Conservation (phyloP, 2,113 vertebrate genomes). For the Castor canadensis region DNA sequence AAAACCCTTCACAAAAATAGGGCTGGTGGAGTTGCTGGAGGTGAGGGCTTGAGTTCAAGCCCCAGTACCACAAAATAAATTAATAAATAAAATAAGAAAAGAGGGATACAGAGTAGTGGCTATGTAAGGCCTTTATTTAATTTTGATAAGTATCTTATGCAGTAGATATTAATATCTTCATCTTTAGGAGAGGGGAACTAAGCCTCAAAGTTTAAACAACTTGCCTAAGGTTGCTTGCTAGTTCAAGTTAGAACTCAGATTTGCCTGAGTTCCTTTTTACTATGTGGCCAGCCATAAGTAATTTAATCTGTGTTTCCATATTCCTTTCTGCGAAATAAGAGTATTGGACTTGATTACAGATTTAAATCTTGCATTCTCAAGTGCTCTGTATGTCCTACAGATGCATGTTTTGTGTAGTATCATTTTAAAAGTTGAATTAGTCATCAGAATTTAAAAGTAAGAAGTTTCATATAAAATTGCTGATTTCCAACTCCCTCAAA, state of each 20-base stretch:
- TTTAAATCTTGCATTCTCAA: background rate
- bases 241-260: background rate
- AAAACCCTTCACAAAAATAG: no score
- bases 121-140: background rate
- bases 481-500: slow-evolving; percentile 20
- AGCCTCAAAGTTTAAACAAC: background rate
- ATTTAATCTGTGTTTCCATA: background rate
- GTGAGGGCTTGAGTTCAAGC: no score
- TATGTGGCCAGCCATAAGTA: background rate
- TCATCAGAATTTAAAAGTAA: slow-evolving; percentile 34
- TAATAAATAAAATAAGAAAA: background rate
- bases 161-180: background rate
- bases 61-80: no score
- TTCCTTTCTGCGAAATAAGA: background rate
- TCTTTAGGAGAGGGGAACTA: background rate
- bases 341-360: slow-evolving; percentile 6
- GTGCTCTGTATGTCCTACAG: background rate
- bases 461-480: background rate
- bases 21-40: no score
- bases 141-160: background rate
- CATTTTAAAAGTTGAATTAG: background rate
- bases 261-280: background rate
- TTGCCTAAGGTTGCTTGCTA: background rate
- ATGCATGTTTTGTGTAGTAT: background rate
- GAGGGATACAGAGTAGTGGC: background rate